Conservation (phyloP, 2,888 invertebrate genomes). For the Agonum fuliginosum region DNA sequence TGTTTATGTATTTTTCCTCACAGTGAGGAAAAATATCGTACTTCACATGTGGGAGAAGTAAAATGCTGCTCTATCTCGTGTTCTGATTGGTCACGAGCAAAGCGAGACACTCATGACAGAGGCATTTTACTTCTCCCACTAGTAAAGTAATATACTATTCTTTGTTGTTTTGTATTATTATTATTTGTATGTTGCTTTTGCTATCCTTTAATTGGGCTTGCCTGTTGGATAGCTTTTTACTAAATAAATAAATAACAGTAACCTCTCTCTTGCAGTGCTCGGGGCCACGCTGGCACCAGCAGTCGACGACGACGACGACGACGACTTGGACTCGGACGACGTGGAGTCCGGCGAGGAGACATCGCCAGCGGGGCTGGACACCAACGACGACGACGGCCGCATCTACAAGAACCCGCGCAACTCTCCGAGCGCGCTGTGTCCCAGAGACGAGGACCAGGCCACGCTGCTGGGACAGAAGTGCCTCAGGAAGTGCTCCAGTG, state of each 20-base stretch:
- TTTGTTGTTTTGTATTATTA: too few species aligned
- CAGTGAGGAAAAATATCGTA: too few species aligned
- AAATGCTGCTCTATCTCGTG: too few species aligned
- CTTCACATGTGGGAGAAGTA: too few species aligned
- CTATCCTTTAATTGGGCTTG: too few species aligned
- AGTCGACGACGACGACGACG: slow-evolving; percentile 76
- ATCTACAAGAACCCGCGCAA: slow-evolving; percentile 92
- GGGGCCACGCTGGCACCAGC: slow-evolving; percentile 74
- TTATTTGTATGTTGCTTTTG: too few species aligned
- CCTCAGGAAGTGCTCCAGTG: slow-evolving; percentile 92
- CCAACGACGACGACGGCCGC: slow-evolving; percentile 83
- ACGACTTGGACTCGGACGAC: slow-evolving; percentile 71
- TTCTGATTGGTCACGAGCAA: too few species aligned
- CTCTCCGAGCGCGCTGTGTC: slow-evolving; percentile 90
- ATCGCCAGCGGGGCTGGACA: slow-evolving; percentile 73
- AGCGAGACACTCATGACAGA: too few species aligned
- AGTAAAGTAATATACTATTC: too few species aligned
- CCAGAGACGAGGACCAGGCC: slow-evolving; percentile 90
- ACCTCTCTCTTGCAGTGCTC: slow-evolving; percentile 66
- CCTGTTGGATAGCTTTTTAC: background rate
- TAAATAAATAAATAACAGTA: background rate
- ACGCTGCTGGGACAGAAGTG: slow-evolving; percentile 89
- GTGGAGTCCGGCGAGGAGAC: slow-evolving; percentile 71
- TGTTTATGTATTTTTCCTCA: too few species aligned
- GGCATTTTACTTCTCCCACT: too few species aligned